Base-by-base conservation (phyloP, 2,113 vertebrate species). In the Tyto alba region DNA sequence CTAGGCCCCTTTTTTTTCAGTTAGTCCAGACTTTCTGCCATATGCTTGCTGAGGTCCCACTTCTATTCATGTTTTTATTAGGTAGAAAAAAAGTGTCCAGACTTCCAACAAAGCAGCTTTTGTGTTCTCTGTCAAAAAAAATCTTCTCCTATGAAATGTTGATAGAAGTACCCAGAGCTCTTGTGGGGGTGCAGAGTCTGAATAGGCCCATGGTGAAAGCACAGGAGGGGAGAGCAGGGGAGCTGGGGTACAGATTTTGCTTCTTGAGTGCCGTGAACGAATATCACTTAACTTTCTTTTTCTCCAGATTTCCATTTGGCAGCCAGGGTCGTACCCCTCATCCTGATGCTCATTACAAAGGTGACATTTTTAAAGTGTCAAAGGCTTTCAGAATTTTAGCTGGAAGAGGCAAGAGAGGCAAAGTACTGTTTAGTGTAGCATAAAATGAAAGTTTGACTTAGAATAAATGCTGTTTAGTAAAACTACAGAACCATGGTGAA, bases 71-170 rank as follows among this genome's bases (percentile, higher is more conserved):
- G 97, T 96, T 96, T 98, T 97, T 97, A 97, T 98, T 97, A 93
- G 63, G 93, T 85, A 93, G 95, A 93, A 96, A 93, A 82, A 97
- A 93, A 93, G 94, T 95, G 92, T 93, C 96, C 94, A 96, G 96
- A 91, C 97, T 97, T 93, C 96, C 85, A 93, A 98, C 98, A 98
- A 97, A 98, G 96, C 92, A 94, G 91, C 96, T 95, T 98, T 98
- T 97, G 96, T 98, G 95, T 95, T 92, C 96, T 97, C 77, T 95
- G 97, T 98, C 97, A 98, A 97, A 98, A 98, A 97, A 97, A 96
- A 97, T 96, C 90, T 93, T 97, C 90, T 96, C 63, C 77, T 96
- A 93, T 97, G 94, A 97, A 96, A 96, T 95, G 85, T 87, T 93
- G 91, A 97, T 94, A 93, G 90, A 96, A 96, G 86, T 82, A 95